Conservation (phyloP, 2,113 vertebrate genomes). For the Trematocara macrostoma region DNA sequence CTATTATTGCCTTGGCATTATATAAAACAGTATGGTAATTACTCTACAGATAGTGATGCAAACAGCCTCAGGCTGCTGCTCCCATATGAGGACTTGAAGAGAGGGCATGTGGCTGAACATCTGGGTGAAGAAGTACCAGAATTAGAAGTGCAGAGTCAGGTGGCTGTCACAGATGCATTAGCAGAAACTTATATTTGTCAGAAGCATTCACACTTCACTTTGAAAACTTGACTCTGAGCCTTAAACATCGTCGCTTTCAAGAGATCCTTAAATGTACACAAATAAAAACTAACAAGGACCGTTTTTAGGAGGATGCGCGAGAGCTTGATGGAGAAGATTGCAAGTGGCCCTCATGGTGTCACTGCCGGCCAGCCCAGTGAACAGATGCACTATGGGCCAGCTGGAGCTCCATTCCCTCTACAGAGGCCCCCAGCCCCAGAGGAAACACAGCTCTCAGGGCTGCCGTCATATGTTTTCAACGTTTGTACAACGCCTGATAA, state of each 20-base stretch:
- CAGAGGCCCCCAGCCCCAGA: conserved; percentile 47
- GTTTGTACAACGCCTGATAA: conserved; percentile 76
- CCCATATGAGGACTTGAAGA: conserved; percentile 75
- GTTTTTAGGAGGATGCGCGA: conserved; percentile 3
- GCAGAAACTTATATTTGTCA: conserved; percentile 33
- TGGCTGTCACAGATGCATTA: conserved; percentile 31
- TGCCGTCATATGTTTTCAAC: conserved; percentile 73
- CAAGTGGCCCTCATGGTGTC: conserved; percentile 64
- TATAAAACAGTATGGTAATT: conserved; percentile 99
- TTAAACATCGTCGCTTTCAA: background rate
- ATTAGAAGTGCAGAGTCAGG: conserved; percentile 45
- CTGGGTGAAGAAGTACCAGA: conserved; percentile 43
- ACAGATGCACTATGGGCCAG: conserved; percentile 73
- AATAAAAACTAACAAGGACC: conserved; percentile 1
- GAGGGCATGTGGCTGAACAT: conserved; percentile 63
- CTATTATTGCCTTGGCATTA: conserved; percentile 98
- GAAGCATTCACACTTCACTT: conserved; percentile 4
- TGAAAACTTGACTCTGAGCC: conserved; percentile 12
- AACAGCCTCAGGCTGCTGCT: conserved; percentile 90
- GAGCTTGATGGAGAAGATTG: conserved; percentile 12
- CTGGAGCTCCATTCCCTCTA: conserved; percentile 60
- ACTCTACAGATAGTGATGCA: conserved; percentile 94
- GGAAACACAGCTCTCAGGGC: conserved; percentile 73
- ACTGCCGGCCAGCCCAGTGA: conserved; percentile 57
- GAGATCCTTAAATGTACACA: conserved; percentile 14